Percentiles rank a stretch among this genome's conserved stretches.
phyloP scores from a whole-genome alignment of 2,797 vertebrate species.

The Phalanger gymnotis region DNA sequence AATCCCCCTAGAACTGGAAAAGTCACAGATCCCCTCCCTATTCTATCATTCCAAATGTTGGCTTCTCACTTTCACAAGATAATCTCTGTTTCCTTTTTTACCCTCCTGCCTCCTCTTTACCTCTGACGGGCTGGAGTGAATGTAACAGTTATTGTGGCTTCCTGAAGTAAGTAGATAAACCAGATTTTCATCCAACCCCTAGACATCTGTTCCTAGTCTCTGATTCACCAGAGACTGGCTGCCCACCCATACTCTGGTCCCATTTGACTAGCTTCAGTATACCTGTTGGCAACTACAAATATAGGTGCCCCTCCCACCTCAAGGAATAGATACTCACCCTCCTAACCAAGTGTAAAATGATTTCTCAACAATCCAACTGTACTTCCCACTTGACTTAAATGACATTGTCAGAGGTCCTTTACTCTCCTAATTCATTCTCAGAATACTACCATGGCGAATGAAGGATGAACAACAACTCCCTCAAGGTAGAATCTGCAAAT shows the following conservation, averaged over 20 bases:
- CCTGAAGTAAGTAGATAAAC: not conserved
- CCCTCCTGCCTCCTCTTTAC: not conserved
- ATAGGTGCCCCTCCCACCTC: not conserved
- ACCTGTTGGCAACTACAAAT: not conserved
- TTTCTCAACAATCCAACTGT: not conserved
- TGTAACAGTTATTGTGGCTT: not conserved
- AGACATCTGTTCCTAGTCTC: not conserved
- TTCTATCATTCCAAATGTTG: not conserved
- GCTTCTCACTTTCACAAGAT: not conserved
- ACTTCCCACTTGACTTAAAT: not conserved
- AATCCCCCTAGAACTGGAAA: not conserved
- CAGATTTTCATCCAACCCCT: not conserved
- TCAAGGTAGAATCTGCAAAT: not conserved
- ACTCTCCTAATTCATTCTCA: not conserved
- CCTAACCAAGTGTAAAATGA: not conserved
- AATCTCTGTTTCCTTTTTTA: not conserved
- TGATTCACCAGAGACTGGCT: not conserved
- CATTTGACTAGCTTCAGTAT: not conserved
- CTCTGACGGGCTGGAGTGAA: not conserved
- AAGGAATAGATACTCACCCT: not conserved
- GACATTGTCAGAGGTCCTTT: not conserved
- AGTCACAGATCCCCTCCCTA: not conserved
- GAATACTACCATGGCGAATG: not conserved
- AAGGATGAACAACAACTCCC: not conserved
- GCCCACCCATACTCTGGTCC: not conserved